A percentile compares a stretch with the other conserved stretches of the same genome.
Evolutionary conservation across 2,797 vertebrate species (phyloP).

Genomic region (Betta splendens): DNA sequence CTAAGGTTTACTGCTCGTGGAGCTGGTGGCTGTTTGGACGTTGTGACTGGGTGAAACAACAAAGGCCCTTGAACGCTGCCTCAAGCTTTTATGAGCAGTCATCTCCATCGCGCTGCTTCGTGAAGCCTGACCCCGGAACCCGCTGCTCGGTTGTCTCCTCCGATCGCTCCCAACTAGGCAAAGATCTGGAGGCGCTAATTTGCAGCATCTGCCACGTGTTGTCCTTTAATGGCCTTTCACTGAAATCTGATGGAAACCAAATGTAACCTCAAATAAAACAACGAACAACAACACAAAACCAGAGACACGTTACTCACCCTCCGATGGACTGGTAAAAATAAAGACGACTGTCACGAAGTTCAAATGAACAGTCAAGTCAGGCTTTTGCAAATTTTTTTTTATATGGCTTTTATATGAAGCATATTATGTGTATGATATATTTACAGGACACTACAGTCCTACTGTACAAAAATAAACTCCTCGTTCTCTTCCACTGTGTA

Average conservation of each 20-base stretch:
- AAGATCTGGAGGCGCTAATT: neutral
- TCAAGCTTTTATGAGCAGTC: slow-evolving; percentile 2
- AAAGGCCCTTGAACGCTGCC: neutral
- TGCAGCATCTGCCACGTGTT: neutral
- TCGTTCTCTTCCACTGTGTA: neutral
- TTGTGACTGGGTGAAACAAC: neutral
- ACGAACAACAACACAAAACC: neutral
- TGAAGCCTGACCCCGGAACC: slow-evolving; percentile 9
- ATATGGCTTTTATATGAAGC: neutral
- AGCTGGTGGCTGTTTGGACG: slow-evolving; percentile 5
- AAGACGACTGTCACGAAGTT: slow-evolving; percentile 23
- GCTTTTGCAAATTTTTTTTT: neutral
- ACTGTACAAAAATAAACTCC: neutral
- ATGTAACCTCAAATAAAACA: neutral
- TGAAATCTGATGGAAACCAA: slow-evolving; percentile 36
- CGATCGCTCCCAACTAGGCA: slow-evolving; percentile 6
- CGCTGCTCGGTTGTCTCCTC: slow-evolving; percentile 6
- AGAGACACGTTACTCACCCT: neutral
- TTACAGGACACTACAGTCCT: neutral
- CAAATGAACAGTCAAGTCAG: neutral
- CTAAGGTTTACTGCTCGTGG: neutral
- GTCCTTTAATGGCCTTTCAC: slow-evolving; percentile 1
- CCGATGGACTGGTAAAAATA: slow-evolving; percentile 2
- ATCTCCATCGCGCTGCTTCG: slow-evolving; percentile 1
- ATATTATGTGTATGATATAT: neutral